These are phyloP conservation scores for Clarias gariepinus DNA, from an alignment of 2,113 vertebrate genomes.

Conservation along the genomic window DNA sequence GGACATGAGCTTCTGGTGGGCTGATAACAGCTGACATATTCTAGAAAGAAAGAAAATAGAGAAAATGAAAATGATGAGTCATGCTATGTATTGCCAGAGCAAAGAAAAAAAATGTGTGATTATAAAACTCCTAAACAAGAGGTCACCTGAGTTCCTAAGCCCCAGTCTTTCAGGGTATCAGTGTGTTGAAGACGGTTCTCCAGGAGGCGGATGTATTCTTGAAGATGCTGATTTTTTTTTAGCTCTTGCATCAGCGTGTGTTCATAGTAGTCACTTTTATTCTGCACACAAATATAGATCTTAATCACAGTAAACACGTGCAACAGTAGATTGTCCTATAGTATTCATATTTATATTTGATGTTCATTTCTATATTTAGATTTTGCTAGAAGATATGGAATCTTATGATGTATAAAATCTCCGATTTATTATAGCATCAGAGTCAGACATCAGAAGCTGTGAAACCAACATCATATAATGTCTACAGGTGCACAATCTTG, in stretches of 20 bases:
- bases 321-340: not conserved
- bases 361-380: not conserved
- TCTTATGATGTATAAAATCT: not conserved
- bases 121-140: not conserved
- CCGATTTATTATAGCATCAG: slow-evolving; percentile 20
- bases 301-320: not conserved
- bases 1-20: not conserved
- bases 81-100: not conserved
- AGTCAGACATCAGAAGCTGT: not conserved
- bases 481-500: not conserved
- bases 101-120: not conserved
- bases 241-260: slow-evolving; percentile 75
- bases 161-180: slow-evolving; percentile 52
- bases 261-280: slow-evolving; percentile 77
- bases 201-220: slow-evolving; percentile 72
- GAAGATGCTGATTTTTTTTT: slow-evolving; percentile 78
- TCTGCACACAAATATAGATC: slow-evolving; percentile 58
- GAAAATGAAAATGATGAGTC: not conserved
- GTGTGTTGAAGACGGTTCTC: slow-evolving; percentile 64
- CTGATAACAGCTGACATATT: slow-evolving; percentile 8
- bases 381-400: not conserved
- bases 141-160: slow-evolving; percentile 60
- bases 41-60: not conserved
- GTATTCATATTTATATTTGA: not conserved
- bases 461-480: not conserved